Evolutionary conservation across 2,797 vertebrate species (phyloP), one percentile per base, ranked within the genome.

Genomic region (Aphelocoma californica): DNA sequence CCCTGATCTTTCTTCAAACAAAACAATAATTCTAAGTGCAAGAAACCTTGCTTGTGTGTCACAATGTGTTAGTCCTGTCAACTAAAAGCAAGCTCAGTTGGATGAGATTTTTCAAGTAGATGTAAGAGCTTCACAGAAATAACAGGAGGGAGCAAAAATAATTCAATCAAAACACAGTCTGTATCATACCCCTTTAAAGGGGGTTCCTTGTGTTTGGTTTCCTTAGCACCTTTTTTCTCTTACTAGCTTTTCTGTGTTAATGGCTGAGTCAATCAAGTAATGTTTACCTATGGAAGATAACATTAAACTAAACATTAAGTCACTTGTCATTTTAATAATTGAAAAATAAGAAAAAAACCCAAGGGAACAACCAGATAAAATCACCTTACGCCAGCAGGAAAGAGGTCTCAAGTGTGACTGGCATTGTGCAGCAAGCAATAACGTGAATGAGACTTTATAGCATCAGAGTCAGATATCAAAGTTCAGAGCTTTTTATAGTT

Each of bases 101-200:
- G 73, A 62, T 29, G 17, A 38, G 70, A 77, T 65, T 95, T 94
- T 92, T 96, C 75, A 91, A 95, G 60, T 50, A 88, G 93, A 95
- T 5, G 0, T 65, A 95, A 94, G 60, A 79, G 40, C n/a, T 82
- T 93, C 91, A 54, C 56, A 88, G 69, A 91, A 94, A 60, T 40
- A 81, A 28, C 34, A 93, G 53, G 81, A 95, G 58, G 28, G 24
- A 47, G 60, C 50, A 94, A 93, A 82, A 81, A 13, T 32, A 90
- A 26, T 42, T 85, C 19, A 32, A 12, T 75, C n/a, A 66, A 79
- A 87, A 80, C 44, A 72, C 7, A 18, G 19, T 42, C 23, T 73
- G 8, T 16, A 56, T 36, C 25, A 71, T 13, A 47, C 1, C 9
- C 11, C 29, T 74, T 56, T 50, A 24, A 24, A 80, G 42, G 25